Evolutionary conservation across 1,140 invertebrate species (phyloP), one percentile per base, ranked within the genome.

Genomic region (Hycleus phaleratus): DNA sequence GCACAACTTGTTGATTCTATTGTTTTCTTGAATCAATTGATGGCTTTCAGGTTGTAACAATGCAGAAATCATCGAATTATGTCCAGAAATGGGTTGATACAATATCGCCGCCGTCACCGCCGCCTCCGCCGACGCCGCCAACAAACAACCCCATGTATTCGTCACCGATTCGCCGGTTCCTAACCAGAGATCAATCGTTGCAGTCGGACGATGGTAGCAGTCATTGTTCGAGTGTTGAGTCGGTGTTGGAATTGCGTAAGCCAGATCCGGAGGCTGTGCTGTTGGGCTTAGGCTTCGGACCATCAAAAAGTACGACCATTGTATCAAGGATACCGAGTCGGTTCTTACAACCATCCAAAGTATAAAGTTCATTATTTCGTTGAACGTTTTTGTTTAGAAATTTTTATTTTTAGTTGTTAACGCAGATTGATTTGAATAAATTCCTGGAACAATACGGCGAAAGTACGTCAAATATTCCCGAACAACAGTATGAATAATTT

Each of bases 221-320:
- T 70, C 81, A 85, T 56, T 85, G 83, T 58, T 86, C 84, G 48
- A 87, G 85, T 67, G 83, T 89, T 9, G 83, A 89, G 69, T 87
- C 85, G 68, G 77, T 88, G 44, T 69, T 90, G 57, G 87, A 88
- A 62, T 75, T 83, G 6, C 75, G 87, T 51, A 81, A 79, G 66
- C 83, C 86, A 3, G 86, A 90, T 75, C 87, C 87, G 1, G 86
- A 89, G 72, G 85, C 85, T 44, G 81, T 89, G 26, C 71, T 90
- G 3, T 62, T 88, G 18, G 82, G 80, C 44, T 75, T 87, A 48
- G 87, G 83, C n/a, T 86, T 88, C 75, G 84, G 84, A 8, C 79
- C 81, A 10, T 78, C 75, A 67, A 75, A 77, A 58, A 74, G 75
- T 46, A 75, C 76, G 50, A 76, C 77, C 68, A 74, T 76, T 64